Base-by-base conservation (phyloP, 1,140 invertebrate genomes). In the Diplogasteroides magnus region DNA sequence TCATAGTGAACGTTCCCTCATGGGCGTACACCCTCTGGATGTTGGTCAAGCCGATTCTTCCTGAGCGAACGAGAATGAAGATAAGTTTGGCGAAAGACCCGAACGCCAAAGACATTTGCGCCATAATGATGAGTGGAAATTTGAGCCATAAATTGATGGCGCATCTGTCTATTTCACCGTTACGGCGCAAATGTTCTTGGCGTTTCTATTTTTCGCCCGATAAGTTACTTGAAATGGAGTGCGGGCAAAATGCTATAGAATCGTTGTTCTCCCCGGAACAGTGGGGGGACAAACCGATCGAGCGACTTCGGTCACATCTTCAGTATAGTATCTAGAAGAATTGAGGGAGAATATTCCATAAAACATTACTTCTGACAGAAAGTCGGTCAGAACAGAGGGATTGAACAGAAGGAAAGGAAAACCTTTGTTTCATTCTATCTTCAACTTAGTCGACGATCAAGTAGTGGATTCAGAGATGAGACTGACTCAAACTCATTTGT, bases 1-100 rank as follows among this genome's bases (percentile, higher is more conserved):
- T 78, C 23, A 11, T 77, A 0, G 71, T 77, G 1, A 77, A 77
- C 62, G 76, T 71, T 23, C 76, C 76, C 23, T 72, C 73, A n/a
- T 76, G 27, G 28, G 37, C 76, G 15, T 74, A 69, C 56, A 66
- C 74, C 1, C 27, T 77, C 2, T 77, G 76, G 76, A 67, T 31
- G 1, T 15, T 79, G 14, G 63, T 66, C 2, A 78, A 78, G 56
- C 74, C 77, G 2, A 25, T 77, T 19, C 61, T 77, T 23, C 76
- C 76, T 0, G 77, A 77, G 55, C 62, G 70, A 55, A 77, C 76
- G 14, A 25, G 75, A n/a, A 64, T 74, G 23, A 77, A 77, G 64
- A 77, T 78, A 2, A n/a, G 61, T 19, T 67, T 67, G 19, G 37
- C 19, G 19, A 48, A 6, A 48, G 37, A 19, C 6, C 6, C 6